Base-by-base conservation (phyloP, 1,140 invertebrate genomes). In the Nymphalis io region DNA sequence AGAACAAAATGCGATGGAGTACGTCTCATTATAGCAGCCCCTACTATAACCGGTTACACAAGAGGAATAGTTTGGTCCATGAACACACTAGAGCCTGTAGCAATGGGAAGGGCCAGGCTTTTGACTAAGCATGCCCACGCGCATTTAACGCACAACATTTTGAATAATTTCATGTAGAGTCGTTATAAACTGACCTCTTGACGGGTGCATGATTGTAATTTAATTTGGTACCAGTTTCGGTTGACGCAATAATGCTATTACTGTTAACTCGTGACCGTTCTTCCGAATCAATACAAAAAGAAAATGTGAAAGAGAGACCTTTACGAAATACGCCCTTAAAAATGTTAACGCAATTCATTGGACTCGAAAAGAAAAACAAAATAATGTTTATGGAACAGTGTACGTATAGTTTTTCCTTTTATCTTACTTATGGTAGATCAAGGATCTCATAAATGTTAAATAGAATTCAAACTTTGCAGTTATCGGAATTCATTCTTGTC, bases 121-220 rank as follows among this genome's bases (percentile, higher is more conserved):
- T 40, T 59, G 42, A 68, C 82, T 86, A 86, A 89, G 81, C 77
- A 74, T 77, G 82, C 86, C 85, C 83, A 85, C 87, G 83, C 84
- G 76, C 82, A 83, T 84, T 79, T 76, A 76, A 80, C 81, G 80
- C 80, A 82, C 81, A 75, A 84, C 80, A 71, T 76, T 76, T 79
- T 73, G 76, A 84, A 87, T 85, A 81, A 88, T 83, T 83, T 78
- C 75, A 76, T 79, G 75, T 80, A 76, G 74, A 68, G 62, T 71
- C 75, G 73, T 71, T 70, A 70, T 60, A 55, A 38, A 60, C 60
- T 67, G 60, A 61, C 23, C 44, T 80, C 71, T 76, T 69, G 66
- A 72, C 80, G 76, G 81, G 75, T 85, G 82, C 80, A 63, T 74
- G 64, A 68, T 75, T 78, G 68, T 87, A 78, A 86, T 87, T 89